Evolutionary conservation across 2,113 vertebrate genomes (phyloP), one percentile per base, ranked within the genome.

Genomic region (Catharus bicknelli): DNA sequence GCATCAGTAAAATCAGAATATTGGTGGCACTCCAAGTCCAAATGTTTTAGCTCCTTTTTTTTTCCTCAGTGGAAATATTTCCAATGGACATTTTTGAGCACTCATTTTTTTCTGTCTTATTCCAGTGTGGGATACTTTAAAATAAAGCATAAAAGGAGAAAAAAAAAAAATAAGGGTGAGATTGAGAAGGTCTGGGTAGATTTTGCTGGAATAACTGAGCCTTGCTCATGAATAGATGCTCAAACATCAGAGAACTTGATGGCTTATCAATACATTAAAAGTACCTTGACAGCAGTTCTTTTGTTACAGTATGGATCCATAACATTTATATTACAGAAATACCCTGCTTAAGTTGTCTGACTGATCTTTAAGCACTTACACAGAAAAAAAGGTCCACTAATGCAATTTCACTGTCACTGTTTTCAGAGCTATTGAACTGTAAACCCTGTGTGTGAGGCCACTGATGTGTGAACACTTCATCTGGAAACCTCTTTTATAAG

Each of bases 391-490:
- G 15, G 15, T 36, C 88, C 73, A 84, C 69, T 78, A 94, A 96
- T 83, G 64, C 75, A 93, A 95, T 96, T 78, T 86, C 93, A 90
- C 43, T 59, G 32, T 50, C 88, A 51, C 69, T 95, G 85, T 92
- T 96, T 95, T 53, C 67, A 72, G 59, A 94, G 73, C 83, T 83
- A 93, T 75, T 92, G 91, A 96, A 76, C 54, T 91, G 86, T 90
- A 94, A 93, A 91, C 69, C 17, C 27, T 42, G 25, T 3, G 3
- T 57, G 69, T 88, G 88, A 86, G 66, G 91, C 75, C 95, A 90
- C 7, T 95, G 87, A 86, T 69, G 88, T 90, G 57, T 67, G 58
- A 92, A 62, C 48, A 92, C 29, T 58, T 96, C 43, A 64, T 76
- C 59, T 81, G 61, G 29, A 20, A 95, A 75, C 51, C 63, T 90